Evolutionary conservation across 2,888 invertebrate species (phyloP).

Genomic region (Limnephilus marmoratus): DNA sequence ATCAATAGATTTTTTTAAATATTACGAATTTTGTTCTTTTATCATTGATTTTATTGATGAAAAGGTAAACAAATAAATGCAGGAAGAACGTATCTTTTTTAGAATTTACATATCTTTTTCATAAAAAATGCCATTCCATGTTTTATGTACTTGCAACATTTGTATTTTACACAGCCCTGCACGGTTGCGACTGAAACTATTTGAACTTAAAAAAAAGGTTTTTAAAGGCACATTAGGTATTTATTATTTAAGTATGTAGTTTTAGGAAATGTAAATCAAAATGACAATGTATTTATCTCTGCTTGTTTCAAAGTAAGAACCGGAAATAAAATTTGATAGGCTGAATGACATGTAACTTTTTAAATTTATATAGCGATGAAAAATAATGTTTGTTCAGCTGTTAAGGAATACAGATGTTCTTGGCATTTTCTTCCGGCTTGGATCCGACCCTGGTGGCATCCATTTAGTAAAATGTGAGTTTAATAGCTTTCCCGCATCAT

Average conservation of each 20-base stretch:
- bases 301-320: not conserved
- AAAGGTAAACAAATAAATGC: too few species aligned
- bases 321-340: not conserved
- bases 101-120: too few species aligned
- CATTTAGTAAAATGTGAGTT: constrained; percentile 21
- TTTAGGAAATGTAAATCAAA: not conserved
- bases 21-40: too few species aligned
- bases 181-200: too few species aligned
- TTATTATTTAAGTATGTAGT: not conserved
- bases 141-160: too few species aligned
- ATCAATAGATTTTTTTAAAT: too few species aligned
- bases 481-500: constrained; percentile 20
- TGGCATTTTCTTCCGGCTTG: not conserved
- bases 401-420: not conserved
- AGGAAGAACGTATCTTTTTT: too few species aligned
- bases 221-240: not conserved
- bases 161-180: too few species aligned
- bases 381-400: not conserved
- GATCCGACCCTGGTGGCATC: constrained; percentile 33
- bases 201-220: too few species aligned
- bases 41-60: too few species aligned
- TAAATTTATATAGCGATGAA: not conserved
- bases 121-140: too few species aligned
- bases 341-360: not conserved
- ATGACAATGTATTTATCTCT: not conserved